Evolutionary conservation across 2,888 invertebrate species (phyloP), one percentile per base, ranked within the genome.

Genomic region (Nematopogon swammerdamellus): DNA sequence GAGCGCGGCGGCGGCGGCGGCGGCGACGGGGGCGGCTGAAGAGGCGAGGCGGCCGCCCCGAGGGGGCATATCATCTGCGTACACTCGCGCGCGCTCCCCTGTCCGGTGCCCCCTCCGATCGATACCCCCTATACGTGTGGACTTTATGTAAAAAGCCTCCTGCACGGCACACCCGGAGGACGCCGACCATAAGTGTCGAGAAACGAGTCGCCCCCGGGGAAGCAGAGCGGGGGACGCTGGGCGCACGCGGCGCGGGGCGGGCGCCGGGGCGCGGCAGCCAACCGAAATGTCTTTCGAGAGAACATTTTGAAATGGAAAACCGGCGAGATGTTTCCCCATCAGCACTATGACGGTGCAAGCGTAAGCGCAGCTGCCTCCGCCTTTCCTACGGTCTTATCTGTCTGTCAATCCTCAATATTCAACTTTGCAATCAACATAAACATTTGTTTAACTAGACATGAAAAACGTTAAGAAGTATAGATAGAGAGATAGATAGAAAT

Each of bases 61-160:
- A 59, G 55, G 20, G 43, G 29, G 58, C 57, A 59, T 60, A 67
- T 76, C 76, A 77, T 77, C 77, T 77, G 77, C 77, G 76, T 79
- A 77, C 75, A 64, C 36, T 36, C 36, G 36, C 25, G 25, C 25
- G 25, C 25, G 36, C 36, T 14, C 36, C 73, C 72, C 49, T 45
- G 49, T 49, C 73, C 72, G 77, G 71, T 75, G 76, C 74, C 75
- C 73, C 74, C 73, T 61, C 45, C 74, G 76, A 75, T 76, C 76
- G 74, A 76, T 77, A 76, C 73, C 36, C n/a, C 36, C 73, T 75
- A 75, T 76, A 77, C 76, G 75, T 75, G 75, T 76, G 76, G 77
- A 77, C 76, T 77, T 47, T 77, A 77, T 77, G 77, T 77, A 77
- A 77, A 77, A 77, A 77, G 75, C 74, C 73, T 74, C 75, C 74